phyloP scores from a whole-genome alignment of 2,797 vertebrate genomes.

The Siniperca obscura region DNA sequence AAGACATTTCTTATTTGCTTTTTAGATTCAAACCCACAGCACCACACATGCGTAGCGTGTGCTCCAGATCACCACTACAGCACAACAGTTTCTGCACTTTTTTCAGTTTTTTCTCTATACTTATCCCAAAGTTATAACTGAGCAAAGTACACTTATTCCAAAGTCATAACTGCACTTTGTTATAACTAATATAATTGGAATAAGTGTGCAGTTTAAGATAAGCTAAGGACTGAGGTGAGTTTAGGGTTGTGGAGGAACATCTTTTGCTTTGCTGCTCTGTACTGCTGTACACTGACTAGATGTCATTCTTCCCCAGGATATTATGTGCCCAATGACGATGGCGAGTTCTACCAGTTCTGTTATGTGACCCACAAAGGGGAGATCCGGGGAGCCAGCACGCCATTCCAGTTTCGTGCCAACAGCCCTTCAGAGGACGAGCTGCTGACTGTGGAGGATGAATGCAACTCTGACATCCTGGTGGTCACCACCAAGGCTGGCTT shows the following conservation, averaged over 20 bases:
- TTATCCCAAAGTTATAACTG: background rate
- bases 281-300: background rate
- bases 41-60: background rate
- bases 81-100: conserved; percentile 5
- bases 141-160: background rate
- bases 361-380: conserved; percentile 98
- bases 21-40: conserved; percentile 38
- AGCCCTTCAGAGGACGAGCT: conserved; percentile 95
- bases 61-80: background rate
- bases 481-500: conserved; percentile 97
- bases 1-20: conserved; percentile 10
- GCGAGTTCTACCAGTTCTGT: conserved; percentile 99
- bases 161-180: background rate
- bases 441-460: conserved; percentile 97
- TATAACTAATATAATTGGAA: background rate
- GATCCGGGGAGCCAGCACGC: conserved; percentile 98
- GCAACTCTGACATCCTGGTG: conserved; percentile 97
- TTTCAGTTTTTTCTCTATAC: background rate
- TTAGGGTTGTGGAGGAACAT: background rate
- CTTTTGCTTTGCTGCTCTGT: background rate
- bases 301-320: conserved; percentile 85
- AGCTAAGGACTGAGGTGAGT: background rate
- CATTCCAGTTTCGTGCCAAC: conserved; percentile 94
- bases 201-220: background rate
- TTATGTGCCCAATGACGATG: conserved; percentile 97